A percentile compares a stretch with the other conserved stretches of the same genome.
Conservation (phyloP, 2,113 vertebrate genomes). For the Eulacestoma nigropectus region DNA sequence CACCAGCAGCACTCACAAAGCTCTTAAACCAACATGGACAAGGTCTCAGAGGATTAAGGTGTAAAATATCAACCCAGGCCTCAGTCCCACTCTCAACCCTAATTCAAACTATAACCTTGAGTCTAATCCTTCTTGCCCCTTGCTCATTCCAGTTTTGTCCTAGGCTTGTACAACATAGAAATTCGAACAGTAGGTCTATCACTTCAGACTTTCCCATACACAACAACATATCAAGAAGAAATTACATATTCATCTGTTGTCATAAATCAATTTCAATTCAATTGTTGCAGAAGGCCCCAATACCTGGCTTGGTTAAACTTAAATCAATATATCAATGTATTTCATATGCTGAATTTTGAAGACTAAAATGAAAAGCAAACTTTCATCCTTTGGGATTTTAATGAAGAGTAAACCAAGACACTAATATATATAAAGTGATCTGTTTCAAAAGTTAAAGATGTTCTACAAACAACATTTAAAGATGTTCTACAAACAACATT, state of each 20-base stretch:
- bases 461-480: neutral
- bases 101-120: neutral
- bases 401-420: neutral
- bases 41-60: neutral
- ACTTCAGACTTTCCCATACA: neutral
- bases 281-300: neutral
- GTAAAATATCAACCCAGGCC: neutral
- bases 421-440: neutral
- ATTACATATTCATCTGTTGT: neutral
- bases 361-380: neutral
- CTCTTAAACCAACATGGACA: neutral
- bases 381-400: neutral
- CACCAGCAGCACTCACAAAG: neutral
- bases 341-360: neutral
- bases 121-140: neutral
- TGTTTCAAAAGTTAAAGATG: neutral
- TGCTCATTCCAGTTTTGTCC: neutral
- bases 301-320: neutral
- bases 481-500: neutral
- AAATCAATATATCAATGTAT: neutral
- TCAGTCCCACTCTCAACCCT: neutral
- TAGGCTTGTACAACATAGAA: neutral
- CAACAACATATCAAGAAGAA: neutral
- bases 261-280: neutral
- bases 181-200: neutral